These are phyloP conservation scores for Etheostoma nigrum DNA, from an alignment of 2,797 vertebrate genomes.

Conservation along the genomic window DNA sequence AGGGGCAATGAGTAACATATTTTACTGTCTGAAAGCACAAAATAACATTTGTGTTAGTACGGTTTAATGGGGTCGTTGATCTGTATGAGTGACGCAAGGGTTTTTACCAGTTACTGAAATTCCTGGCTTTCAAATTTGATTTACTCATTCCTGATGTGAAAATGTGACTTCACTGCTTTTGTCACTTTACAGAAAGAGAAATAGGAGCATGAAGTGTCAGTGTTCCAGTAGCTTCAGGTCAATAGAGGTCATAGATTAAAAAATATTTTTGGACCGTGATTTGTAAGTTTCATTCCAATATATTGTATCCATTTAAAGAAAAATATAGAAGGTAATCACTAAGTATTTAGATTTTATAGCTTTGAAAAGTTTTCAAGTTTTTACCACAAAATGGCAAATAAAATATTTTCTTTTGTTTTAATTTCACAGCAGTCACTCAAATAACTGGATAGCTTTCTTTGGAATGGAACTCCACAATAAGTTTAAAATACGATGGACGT, in stretches of 20 bases:
- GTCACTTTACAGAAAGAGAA: not conserved
- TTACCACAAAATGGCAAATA: not conserved
- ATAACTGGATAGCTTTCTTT: not conserved
- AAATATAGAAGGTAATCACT: not conserved
- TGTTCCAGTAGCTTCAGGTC: not conserved
- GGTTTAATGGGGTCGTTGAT: not conserved
- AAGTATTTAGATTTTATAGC: not conserved
- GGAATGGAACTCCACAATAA: slow-evolving; percentile 1
- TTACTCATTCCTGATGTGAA: not conserved
- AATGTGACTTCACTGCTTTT: not conserved
- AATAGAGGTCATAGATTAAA: not conserved
- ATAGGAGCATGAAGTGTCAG: not conserved
- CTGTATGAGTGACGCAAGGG: not conserved
- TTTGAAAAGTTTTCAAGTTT: not conserved
- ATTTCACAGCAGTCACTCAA: not conserved
- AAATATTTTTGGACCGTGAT: not conserved
- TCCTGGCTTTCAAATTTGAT: not conserved
- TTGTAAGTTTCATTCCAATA: slow-evolving; percentile 23
- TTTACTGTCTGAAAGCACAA: not conserved
- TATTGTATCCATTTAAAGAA: not conserved
- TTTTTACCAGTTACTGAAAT: not conserved
- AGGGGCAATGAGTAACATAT: slow-evolving; percentile 16
- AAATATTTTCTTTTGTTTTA: not conserved
- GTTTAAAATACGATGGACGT: not conserved
- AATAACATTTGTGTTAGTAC: not conserved